Conservation (phyloP, 2,888 invertebrate species). For the Calameuta filiformis region DNA sequence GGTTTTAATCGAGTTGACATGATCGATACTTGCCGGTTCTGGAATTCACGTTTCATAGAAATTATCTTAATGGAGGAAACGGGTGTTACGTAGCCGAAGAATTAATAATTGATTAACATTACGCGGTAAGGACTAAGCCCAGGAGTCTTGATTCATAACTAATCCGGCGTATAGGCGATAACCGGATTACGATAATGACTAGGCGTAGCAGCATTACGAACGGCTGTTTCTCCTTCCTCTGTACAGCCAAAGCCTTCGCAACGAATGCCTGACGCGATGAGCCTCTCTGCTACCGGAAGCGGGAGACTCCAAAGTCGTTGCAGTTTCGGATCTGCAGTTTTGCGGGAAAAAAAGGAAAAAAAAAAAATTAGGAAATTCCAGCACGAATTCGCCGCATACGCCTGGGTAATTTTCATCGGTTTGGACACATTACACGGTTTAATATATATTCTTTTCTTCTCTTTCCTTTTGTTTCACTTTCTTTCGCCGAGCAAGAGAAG, state of each 20-base stretch:
- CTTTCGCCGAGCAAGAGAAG: neutral
- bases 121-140: neutral
- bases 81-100: neutral
- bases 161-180: conserved; percentile 4
- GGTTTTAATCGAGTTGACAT: neutral
- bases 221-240: neutral
- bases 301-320: neutral
- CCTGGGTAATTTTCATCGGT: neutral
- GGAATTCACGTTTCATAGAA: neutral
- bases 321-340: neutral
- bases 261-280: neutral
- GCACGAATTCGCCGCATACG: neutral
- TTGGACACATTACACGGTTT: neutral
- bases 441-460: neutral
- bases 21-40: too few species aligned
- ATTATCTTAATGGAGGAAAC: neutral
- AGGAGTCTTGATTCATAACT: neutral
- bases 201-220: neutral
- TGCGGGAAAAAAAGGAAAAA: neutral
- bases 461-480: neutral
- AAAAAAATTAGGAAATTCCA: neutral
- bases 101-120: conserved; percentile 3
- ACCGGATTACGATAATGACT: conserved; percentile 5
- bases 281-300: neutral
- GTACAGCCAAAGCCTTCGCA: neutral